Evolutionary conservation across 2,113 vertebrate genomes (phyloP).

Genomic region (Ageneiosus marmoratus): DNA sequence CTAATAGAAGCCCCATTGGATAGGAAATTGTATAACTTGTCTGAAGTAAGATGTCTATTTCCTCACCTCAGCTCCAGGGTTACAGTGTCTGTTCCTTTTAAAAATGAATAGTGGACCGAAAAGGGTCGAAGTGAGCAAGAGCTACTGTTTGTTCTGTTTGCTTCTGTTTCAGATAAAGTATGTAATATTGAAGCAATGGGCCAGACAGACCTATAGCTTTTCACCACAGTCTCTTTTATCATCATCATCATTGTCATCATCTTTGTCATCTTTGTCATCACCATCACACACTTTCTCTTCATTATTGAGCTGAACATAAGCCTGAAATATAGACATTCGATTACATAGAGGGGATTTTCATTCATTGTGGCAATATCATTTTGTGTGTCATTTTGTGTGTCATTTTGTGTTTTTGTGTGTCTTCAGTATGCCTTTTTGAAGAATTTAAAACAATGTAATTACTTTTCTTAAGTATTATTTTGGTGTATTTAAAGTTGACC

Average conservation of each 20-base stretch:
- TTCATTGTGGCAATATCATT: not conserved
- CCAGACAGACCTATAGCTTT: not conserved
- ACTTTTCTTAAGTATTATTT: not conserved
- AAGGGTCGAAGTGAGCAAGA: slow-evolving; percentile 42
- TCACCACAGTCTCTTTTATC: slow-evolving; percentile 41
- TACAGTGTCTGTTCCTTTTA: slow-evolving; percentile 20
- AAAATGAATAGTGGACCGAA: not conserved
- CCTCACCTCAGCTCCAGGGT: slow-evolving; percentile 13
- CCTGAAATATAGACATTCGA: slow-evolving; percentile 51
- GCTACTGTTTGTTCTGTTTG: slow-evolving; percentile 37
- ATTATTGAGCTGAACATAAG: not conserved
- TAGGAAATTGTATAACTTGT: slow-evolving; percentile 42
- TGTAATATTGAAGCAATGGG: slow-evolving; percentile 46
- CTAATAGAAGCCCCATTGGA: slow-evolving; percentile 49
- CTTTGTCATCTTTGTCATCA: not conserved
- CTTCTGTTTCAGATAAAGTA: slow-evolving; percentile 28
- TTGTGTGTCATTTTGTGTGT: too few relatives aligned
- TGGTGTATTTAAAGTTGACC: not conserved
- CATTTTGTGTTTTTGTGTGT: not conserved
- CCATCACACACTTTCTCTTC: not conserved
- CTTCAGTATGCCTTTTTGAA: not conserved
- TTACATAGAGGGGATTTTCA: slow-evolving; percentile 38
- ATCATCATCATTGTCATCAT: slow-evolving; percentile 55
- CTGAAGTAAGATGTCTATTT: slow-evolving; percentile 19
- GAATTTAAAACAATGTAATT: not conserved